A percentile compares a stretch with the other conserved stretches of the same genome.
These are phyloP conservation scores for Catocala sponsa DNA, from an alignment of 2,888 invertebrate genomes.

Conservation along the genomic window DNA sequence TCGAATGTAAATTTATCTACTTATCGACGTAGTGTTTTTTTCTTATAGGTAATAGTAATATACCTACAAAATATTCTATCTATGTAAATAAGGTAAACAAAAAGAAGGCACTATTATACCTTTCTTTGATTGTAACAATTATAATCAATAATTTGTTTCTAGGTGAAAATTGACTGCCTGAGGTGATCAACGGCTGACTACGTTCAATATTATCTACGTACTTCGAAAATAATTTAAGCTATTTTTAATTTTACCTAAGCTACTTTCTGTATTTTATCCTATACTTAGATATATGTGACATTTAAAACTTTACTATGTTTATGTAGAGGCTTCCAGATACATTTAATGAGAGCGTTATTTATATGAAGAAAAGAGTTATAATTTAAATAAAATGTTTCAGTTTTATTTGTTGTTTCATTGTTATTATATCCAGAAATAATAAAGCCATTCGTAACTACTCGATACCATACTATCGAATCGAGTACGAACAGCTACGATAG, in stretches of 20 bases:
- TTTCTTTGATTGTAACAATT: background rate
- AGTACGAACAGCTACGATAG: no score
- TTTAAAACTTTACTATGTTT: slow-evolving; percentile 69
- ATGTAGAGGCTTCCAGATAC: slow-evolving; percentile 86
- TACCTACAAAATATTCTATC: no score
- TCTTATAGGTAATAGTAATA: no score
- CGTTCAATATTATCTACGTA: slow-evolving; percentile 49
- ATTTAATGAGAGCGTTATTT: slow-evolving; percentile 82
- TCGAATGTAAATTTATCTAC: no score
- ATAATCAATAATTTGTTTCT: slow-evolving; percentile 63
- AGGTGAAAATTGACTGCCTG: slow-evolving; percentile 83
- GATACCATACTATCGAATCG: no score
- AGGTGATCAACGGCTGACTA: slow-evolving; percentile 62
- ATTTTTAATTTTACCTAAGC: slow-evolving; percentile 50
- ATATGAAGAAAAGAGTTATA: slow-evolving; percentile 78
- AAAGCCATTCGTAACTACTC: no score
- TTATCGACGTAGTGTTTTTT: no score
- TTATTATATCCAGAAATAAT: background rate
- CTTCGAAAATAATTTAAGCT: slow-evolving; percentile 55
- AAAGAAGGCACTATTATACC: no score
- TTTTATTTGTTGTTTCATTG: slow-evolving; percentile 67
- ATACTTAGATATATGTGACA: slow-evolving; percentile 57
- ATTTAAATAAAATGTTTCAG: slow-evolving; percentile 85
- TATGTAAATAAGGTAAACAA: no score
- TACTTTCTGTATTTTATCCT: slow-evolving; percentile 62